Percentiles rank a stretch among this genome's conserved stretches.
Evolutionary conservation across 2,113 vertebrate species (phyloP).

Genomic region (Gracilinanus agilis): DNA sequence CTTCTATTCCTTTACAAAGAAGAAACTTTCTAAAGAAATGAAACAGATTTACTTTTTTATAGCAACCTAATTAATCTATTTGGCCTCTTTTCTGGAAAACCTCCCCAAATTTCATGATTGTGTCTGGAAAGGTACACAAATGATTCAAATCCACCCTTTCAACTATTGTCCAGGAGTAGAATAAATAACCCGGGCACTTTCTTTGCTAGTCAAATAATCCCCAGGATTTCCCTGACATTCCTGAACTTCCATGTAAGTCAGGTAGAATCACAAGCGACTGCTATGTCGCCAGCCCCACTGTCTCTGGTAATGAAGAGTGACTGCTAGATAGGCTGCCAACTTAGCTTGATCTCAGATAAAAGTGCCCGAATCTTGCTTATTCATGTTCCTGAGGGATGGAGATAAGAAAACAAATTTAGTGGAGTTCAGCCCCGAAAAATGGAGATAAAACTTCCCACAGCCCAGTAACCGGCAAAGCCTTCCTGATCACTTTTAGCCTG

Average conservation of each 20-base stretch:
- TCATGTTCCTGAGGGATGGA: slow-evolving; percentile 75
- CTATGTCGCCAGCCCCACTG: slow-evolving; percentile 7
- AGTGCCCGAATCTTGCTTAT: slow-evolving; percentile 64
- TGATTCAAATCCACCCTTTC: background rate
- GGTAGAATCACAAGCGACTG: background rate
- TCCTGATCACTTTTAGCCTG: slow-evolving; percentile 50
- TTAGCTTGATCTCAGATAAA: slow-evolving; percentile 64
- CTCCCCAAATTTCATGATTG: background rate
- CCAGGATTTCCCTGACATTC: slow-evolving; percentile 25
- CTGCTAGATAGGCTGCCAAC: background rate
- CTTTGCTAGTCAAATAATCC: background rate
- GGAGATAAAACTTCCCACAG: slow-evolving; percentile 70
- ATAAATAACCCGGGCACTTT: background rate
- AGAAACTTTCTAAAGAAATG: background rate
- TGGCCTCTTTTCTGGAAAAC: background rate
- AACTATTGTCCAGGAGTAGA: background rate
- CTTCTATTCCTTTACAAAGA: background rate
- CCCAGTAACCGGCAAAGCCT: slow-evolving; percentile 51
- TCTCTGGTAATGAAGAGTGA: slow-evolving; percentile 46
- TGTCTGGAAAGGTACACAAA: background rate
- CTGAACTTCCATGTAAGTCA: background rate
- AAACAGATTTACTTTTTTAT: background rate
- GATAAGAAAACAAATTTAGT: slow-evolving; percentile 82
- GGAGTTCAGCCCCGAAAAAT: slow-evolving; percentile 53
- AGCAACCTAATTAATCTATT: background rate